Evolutionary conservation across 2,888 invertebrate genomes (phyloP), one percentile per base, ranked within the genome.

Genomic region (Creontiades dilutus): DNA sequence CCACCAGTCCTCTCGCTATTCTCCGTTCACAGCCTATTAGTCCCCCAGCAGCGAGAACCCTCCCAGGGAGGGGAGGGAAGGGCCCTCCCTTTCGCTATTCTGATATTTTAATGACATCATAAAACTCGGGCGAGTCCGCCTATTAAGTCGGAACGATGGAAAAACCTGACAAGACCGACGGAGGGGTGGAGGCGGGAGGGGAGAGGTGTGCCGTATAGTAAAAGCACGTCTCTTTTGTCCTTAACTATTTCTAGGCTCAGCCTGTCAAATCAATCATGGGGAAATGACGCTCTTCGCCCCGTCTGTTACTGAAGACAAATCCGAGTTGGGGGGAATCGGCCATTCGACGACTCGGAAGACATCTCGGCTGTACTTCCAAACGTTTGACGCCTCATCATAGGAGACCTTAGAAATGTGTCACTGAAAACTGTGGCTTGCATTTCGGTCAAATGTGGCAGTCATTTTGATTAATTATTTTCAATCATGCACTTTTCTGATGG

Each of bases 91-190:
- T 23, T 37, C 76, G 27, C 76, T 76, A 76, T 76, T 76, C 76
- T 76, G 76, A 76, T 76, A 76, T 76, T 76, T 76, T 76, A 76
- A 76, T 76, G 76, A 27, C 76, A 27, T 76, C 76, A 76, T 76
- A 76, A 76, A 76, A 76, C 76, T 76, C 76, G 37, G 37, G 57
- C 28, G 76, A 76, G 76, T 76, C 37, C 76, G 37, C 27, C 76
- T 76, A 76, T 76, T 76, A 76, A 76, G 76, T 37, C 27, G 76
- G 37, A 37, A 76, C 27, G 37, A 76, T 76, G 37, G 27, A 57
- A 57, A 57, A 57, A n/a, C 14, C 13, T 57, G 57, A 57, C 57
- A n/a, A 11, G 57, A 57, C 4, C 12, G 16, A n/a, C 57, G 57
- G 16, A 16, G 57, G 57, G 76, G 37, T 11, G 37, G 16, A 27